Percentiles rank a stretch among this genome's conserved stretches.
phyloP scores from a whole-genome alignment of 2,888 invertebrate species.

The Ceraclea dissimilis region DNA sequence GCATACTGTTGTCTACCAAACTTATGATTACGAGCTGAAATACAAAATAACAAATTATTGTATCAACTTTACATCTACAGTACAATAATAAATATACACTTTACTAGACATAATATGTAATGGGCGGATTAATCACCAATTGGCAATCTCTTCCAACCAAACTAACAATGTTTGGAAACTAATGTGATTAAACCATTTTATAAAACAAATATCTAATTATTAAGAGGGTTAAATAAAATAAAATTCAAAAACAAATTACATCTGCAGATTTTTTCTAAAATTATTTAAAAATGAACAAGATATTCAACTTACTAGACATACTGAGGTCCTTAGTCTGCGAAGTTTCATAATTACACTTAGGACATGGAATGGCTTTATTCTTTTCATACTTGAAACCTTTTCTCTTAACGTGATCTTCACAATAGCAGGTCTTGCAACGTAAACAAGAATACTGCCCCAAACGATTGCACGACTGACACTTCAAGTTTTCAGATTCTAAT shows the following conservation, averaged over 20 bases:
- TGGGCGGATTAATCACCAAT: not conserved
- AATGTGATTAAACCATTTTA: too few species aligned
- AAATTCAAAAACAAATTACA: too few species aligned
- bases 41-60: slow-evolving; percentile 17
- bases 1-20: slow-evolving; percentile 78
- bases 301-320: slow-evolving; percentile 74
- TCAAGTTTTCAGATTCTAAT: slow-evolving; percentile 88
- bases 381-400: slow-evolving; percentile 85
- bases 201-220: too few species aligned
- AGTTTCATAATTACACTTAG: slow-evolving; percentile 91
- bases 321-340: slow-evolving; percentile 88
- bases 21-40: slow-evolving; percentile 73
- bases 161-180: too few species aligned
- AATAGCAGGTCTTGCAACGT: slow-evolving; percentile 92
- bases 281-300: too few species aligned
- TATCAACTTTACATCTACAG: not conserved
- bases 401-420: slow-evolving; percentile 91
- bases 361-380: slow-evolving; percentile 81
- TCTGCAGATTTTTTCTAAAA: too few species aligned
- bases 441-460: slow-evolving; percentile 93
- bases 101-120: not conserved
- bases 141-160: too few species aligned
- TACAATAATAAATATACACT: not conserved
- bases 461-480: slow-evolving; percentile 93
- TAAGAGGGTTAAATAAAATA: too few species aligned